Evolutionary conservation across 2,888 invertebrate genomes (phyloP).

Genomic region (Cephus pulcher): DNA sequence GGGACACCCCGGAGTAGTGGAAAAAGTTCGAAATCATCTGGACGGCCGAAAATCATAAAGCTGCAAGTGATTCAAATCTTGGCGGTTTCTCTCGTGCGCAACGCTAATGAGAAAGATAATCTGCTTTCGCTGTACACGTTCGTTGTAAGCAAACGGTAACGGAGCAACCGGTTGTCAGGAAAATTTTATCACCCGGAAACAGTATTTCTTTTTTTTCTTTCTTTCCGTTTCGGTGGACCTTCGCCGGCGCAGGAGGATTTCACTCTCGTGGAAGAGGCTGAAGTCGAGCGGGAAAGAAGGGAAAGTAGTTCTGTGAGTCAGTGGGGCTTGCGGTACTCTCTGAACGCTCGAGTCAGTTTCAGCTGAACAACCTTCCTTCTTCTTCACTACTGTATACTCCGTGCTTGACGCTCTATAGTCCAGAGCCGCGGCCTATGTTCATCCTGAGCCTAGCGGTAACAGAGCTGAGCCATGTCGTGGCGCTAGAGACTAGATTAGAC

Average conservation of each 20-base stretch:
- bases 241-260: background rate
- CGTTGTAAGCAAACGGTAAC: background rate
- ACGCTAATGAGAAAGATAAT: background rate
- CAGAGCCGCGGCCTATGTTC: slow-evolving; percentile 10
- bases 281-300: slow-evolving; percentile 51
- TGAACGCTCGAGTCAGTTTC: slow-evolving; percentile 23
- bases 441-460: slow-evolving; percentile 29
- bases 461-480: slow-evolving; percentile 21
- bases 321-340: slow-evolving; percentile 60
- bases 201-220: background rate
- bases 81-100: background rate
- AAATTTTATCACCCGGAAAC: background rate
- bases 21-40: background rate
- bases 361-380: slow-evolving; percentile 2
- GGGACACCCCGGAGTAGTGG: background rate
- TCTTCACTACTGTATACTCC: background rate
- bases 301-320: slow-evolving; percentile 66
- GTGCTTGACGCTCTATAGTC: background rate
- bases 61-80: background rate
- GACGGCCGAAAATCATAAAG: background rate
- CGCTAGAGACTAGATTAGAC: background rate
- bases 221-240: slow-evolving; percentile 14
- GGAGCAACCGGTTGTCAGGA: background rate
- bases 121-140: background rate
- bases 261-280: background rate